phyloP scores from a whole-genome alignment of 2,797 vertebrate genomes.

The Hypotaenidia okinawae region DNA sequence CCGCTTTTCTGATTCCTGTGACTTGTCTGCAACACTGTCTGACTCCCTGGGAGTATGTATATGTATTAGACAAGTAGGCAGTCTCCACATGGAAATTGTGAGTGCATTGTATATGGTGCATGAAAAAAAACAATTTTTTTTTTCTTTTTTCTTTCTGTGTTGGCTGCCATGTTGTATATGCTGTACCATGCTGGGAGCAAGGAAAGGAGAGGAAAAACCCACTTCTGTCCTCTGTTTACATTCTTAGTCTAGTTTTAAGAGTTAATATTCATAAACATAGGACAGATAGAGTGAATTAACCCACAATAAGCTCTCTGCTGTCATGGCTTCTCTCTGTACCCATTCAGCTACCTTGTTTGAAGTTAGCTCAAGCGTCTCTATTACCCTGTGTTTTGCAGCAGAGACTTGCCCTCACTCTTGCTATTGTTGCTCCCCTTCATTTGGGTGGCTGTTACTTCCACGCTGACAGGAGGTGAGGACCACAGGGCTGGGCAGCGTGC shows the following conservation, averaged over 20 bases:
- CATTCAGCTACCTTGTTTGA: background rate
- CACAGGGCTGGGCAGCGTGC: accelerated
- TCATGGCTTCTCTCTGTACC: background rate
- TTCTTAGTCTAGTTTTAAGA: background rate
- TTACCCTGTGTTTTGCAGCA: background rate
- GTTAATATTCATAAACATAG: background rate
- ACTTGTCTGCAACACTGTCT: background rate
- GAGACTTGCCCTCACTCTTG: background rate
- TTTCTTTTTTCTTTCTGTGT: background rate
- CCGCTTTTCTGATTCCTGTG: background rate
- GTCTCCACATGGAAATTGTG: background rate
- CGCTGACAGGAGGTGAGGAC: background rate
- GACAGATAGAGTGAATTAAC: background rate
- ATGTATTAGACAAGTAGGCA: background rate
- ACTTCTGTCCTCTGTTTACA: background rate
- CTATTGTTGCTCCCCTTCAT: background rate
- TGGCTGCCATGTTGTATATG: background rate
- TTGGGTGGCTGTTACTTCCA: background rate
- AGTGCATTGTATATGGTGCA: background rate
- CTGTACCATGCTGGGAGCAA: background rate
- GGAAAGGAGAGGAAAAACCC: background rate
- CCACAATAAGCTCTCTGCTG: background rate
- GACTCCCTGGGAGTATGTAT: background rate
- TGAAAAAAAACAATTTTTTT: background rate
- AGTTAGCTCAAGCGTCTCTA: background rate